Conservation (phyloP, 2,113 vertebrate genomes). For the Fulica atra region DNA sequence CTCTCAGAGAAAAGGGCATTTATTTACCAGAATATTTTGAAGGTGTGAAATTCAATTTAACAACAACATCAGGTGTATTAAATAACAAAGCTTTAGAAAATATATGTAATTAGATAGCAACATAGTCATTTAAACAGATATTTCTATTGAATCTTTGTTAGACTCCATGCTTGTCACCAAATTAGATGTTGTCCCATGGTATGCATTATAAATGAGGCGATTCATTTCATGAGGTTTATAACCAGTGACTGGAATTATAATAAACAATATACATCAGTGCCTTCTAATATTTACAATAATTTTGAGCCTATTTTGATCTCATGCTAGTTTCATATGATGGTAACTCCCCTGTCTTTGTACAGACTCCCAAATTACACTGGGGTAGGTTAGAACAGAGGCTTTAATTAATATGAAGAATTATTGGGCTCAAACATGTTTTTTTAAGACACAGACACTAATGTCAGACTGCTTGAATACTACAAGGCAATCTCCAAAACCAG, state of each 20-base stretch:
- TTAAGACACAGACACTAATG: not conserved
- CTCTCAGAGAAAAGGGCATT: constrained; percentile 32
- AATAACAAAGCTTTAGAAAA: constrained; percentile 36
- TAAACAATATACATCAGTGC: constrained; percentile 47
- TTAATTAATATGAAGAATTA: not conserved
- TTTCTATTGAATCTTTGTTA: constrained; percentile 42
- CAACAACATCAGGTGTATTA: constrained; percentile 42
- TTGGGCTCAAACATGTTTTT: not conserved
- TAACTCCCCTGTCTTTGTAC: not conserved
- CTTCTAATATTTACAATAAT: constrained; percentile 37
- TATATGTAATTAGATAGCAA: constrained; percentile 48
- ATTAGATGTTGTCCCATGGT: constrained; percentile 53
- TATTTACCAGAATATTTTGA: constrained; percentile 38
- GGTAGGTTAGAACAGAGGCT: not conserved
- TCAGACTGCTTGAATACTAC: not conserved
- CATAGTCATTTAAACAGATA: constrained; percentile 30
- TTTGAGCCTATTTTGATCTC: not conserved
- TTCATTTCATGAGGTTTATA: constrained; percentile 61
- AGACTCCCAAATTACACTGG: not conserved
- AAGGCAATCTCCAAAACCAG: not conserved
- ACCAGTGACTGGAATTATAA: constrained; percentile 60
- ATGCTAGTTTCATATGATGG: not conserved
- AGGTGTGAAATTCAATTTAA: constrained; percentile 47
- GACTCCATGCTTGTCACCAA: constrained; percentile 44
- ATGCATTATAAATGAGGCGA: constrained; percentile 50